Evolutionary conservation across 1,140 invertebrate species (phyloP).

Genomic region (Hormaphis cornu): DNA sequence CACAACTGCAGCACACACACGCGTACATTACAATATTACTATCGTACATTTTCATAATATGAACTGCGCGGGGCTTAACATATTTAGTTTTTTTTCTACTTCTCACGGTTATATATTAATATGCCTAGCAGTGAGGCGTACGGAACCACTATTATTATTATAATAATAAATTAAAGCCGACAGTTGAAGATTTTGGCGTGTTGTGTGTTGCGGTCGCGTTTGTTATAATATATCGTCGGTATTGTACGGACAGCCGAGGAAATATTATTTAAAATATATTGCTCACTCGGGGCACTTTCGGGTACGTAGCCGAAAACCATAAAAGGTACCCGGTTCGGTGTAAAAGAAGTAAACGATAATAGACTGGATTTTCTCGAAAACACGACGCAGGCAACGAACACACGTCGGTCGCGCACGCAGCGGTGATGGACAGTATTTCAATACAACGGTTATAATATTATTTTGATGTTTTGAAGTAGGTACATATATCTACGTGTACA

Average conservation of each 20-base stretch:
- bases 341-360: neutral
- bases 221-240: neutral
- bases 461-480: too few relatives aligned
- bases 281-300: neutral
- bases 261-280: conserved; percentile 3
- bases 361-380: too few relatives aligned
- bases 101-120: too few relatives aligned
- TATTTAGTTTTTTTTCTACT: neutral
- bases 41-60: neutral
- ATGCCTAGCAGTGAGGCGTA: neutral
- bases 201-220: neutral
- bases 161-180: conserved; percentile 8
- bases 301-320: neutral
- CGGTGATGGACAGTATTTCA: too few relatives aligned
- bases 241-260: neutral
- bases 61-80: neutral
- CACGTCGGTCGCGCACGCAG: too few relatives aligned
- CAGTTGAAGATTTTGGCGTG: conserved; percentile 6
- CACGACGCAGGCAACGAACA: too few relatives aligned
- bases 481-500: too few relatives aligned
- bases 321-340: neutral
- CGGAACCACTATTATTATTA: neutral
- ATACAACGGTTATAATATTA: too few relatives aligned
- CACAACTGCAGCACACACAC: neutral
- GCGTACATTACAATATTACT: too few relatives aligned